phyloP scores from a whole-genome alignment of 2,888 invertebrate species.

The Eutolmus rufibarbis region DNA sequence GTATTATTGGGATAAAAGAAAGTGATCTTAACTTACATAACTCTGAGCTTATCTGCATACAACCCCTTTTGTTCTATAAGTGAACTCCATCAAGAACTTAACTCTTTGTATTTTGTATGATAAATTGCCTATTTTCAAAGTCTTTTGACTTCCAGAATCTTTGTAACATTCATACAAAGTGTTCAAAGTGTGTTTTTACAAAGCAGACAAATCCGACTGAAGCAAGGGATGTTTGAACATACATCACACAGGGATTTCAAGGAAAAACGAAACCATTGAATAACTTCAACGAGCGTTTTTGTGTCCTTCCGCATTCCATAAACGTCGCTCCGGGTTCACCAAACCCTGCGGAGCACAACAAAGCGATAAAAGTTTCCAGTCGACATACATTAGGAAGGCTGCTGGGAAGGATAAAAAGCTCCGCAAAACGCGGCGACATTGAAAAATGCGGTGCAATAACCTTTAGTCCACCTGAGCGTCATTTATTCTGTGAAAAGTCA shows the following conservation, averaged over 20 bases:
- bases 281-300: background rate
- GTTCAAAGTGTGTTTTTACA: background rate
- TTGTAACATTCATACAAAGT: background rate
- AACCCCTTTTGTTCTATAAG: too few species aligned
- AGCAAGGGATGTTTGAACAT: background rate
- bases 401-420: background rate
- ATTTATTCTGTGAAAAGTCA: background rate
- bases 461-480: background rate
- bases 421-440: background rate
- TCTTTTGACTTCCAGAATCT: background rate
- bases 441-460: background rate
- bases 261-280: background rate
- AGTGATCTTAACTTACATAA: too few species aligned
- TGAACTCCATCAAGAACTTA: background rate
- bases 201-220: background rate
- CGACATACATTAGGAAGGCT: background rate
- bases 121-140: too few species aligned
- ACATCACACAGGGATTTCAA: background rate
- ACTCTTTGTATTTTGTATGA: too few species aligned
- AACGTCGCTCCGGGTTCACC: background rate
- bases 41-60: too few species aligned
- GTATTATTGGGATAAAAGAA: too few species aligned
- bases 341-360: background rate
- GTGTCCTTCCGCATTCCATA: background rate
- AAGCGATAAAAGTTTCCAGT: background rate